phyloP scores from a whole-genome alignment of 2,797 vertebrate species.

The Lophius americanus region DNA sequence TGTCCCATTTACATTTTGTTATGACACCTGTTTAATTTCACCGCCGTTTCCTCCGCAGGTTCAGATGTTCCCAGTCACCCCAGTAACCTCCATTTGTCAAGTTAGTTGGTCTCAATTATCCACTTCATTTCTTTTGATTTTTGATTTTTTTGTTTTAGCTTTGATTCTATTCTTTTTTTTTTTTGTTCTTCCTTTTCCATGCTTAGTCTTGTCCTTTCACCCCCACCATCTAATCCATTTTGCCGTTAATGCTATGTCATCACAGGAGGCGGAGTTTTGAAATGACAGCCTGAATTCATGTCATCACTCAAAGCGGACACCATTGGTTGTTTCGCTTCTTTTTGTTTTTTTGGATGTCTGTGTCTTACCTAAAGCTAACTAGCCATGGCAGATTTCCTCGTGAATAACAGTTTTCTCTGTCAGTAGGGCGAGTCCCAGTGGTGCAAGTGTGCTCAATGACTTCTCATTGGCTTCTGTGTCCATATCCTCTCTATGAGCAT shows the following conservation, averaged over 20 bases:
- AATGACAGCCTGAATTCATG: conserved; percentile 82
- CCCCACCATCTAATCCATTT: conserved; percentile 84
- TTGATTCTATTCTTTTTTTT: conserved; percentile 76
- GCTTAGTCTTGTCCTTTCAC: conserved; percentile 82
- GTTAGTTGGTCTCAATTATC: conserved; percentile 95
- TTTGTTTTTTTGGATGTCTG: conserved; percentile 62
- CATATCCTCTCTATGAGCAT: conserved; percentile 89
- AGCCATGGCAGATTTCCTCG: conserved; percentile 77
- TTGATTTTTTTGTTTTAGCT: conserved; percentile 64
- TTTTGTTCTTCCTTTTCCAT: conserved; percentile 69
- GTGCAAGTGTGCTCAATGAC: conserved; percentile 85
- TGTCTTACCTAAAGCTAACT: conserved; percentile 83
- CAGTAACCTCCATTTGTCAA: conserved; percentile 98
- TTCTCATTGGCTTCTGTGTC: conserved; percentile 90
- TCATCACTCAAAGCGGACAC: conserved; percentile 91
- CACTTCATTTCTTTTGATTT: conserved; percentile 90
- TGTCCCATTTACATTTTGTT: conserved; percentile 38
- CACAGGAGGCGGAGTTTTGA: conserved; percentile 87
- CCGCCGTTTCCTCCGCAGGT: conserved; percentile 94
- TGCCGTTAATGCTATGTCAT: conserved; percentile 86
- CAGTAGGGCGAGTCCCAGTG: conserved; percentile 84
- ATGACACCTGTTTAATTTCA: conserved; percentile 81
- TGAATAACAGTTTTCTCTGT: conserved; percentile 87
- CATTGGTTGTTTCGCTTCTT: conserved; percentile 62
- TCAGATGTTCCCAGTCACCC: conserved; percentile 93